Conservation (phyloP, 2,797 vertebrate species). For the Sus cebifrons region DNA sequence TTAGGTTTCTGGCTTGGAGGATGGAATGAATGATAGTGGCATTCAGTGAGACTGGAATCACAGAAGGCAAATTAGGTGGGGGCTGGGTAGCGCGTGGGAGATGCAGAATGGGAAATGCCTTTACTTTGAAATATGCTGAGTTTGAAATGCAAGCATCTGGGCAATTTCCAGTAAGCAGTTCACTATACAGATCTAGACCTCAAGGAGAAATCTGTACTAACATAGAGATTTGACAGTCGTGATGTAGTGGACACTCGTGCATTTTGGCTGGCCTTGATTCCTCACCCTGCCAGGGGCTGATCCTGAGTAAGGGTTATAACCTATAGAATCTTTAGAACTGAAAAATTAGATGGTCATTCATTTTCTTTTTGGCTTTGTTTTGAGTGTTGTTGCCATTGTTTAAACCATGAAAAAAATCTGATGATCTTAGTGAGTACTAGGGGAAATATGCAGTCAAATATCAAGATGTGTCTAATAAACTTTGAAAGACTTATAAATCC, state of each 20-base stretch:
- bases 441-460: neutral
- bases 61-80: too few species aligned
- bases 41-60: neutral
- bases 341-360: neutral
- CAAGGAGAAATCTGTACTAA: neutral
- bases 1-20: neutral
- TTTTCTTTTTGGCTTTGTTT: conserved; percentile 42
- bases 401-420: neutral
- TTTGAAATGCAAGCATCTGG: neutral
- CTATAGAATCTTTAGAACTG: neutral
- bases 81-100: rapidly evolving
- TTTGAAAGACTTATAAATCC: neutral
- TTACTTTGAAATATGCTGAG: neutral
- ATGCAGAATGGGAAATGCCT: neutral
- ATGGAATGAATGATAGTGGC: rapidly evolving
- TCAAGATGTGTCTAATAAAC: neutral
- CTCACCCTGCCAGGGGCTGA: neutral
- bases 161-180: neutral
- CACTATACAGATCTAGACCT: neutral
- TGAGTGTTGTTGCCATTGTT: neutral
- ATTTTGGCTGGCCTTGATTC: neutral
- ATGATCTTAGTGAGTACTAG: neutral
- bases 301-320: neutral
- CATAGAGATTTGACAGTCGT: neutral
- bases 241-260: rapidly evolving